Conservation (phyloP, 2,888 invertebrate species). For the Onchidella celtica region DNA sequence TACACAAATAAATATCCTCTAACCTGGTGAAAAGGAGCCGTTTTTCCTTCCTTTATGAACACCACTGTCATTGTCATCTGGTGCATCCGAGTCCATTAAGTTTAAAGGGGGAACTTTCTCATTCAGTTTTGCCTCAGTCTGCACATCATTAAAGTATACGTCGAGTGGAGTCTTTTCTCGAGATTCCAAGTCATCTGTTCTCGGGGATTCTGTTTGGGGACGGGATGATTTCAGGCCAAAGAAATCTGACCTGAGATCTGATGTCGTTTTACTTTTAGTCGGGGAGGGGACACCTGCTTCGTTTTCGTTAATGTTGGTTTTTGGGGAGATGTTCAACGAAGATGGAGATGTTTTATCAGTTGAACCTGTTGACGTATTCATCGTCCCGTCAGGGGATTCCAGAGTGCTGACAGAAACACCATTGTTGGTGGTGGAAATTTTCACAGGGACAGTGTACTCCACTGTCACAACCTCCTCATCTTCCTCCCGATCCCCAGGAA, state of each 20-base stretch:
- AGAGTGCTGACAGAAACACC: neutral
- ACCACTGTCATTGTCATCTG: conserved; percentile 59
- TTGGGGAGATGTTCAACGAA: neutral
- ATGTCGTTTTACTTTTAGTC: conserved; percentile 33
- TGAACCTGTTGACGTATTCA: neutral
- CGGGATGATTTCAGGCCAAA: conserved; percentile 51
- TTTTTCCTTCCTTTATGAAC: conserved; percentile 56
- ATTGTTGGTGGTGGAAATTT: too few relatives aligned
- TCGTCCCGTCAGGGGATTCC: neutral
- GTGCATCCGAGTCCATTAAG: conserved; percentile 16
- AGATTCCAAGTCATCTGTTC: neutral
- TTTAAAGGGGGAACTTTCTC: conserved; percentile 20
- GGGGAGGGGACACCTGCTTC: neutral
- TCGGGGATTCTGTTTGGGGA: neutral
- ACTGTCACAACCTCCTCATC: conserved; percentile 13
- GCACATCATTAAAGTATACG: conserved; percentile 50
- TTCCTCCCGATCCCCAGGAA: neutral
- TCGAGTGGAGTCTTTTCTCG: conserved; percentile 49
- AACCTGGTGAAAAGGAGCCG: conserved; percentile 67
- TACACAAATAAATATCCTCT: too few relatives aligned
- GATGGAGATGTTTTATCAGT: neutral
- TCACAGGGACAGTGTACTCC: conserved; percentile 16
- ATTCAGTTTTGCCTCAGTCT: conserved; percentile 49
- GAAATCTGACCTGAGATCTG: conserved; percentile 54
- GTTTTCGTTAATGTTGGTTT: neutral